Evolutionary conservation across 2,888 invertebrate genomes (phyloP).

Genomic region (Rhimphoctona megacephalus): DNA sequence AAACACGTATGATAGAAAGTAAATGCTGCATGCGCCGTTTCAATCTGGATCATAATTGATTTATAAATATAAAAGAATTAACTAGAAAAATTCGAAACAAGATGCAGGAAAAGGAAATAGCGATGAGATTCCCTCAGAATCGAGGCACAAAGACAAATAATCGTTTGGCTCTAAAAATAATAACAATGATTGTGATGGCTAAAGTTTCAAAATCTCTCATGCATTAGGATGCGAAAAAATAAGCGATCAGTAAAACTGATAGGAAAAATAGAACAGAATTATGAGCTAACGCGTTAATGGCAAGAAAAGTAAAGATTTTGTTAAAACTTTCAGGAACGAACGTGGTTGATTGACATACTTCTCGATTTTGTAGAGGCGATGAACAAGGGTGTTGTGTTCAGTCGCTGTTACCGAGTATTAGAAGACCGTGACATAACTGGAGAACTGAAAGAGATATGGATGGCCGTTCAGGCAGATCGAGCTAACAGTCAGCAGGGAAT

Average conservation of each 20-base stretch:
- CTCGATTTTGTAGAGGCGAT: conserved; percentile 91
- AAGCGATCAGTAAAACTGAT: too few relatives aligned
- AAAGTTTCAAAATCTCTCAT: too few relatives aligned
- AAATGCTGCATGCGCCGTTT: too few relatives aligned
- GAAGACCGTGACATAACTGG: conserved; percentile 90
- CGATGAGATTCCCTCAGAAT: neutral
- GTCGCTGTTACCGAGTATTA: conserved; percentile 86
- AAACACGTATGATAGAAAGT: conserved; percentile 54
- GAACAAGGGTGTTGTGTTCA: conserved; percentile 88
- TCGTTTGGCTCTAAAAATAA: neutral
- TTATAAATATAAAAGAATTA: neutral
- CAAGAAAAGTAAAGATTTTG: neutral
- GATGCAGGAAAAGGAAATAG: neutral
- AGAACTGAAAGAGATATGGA: conserved; percentile 91
- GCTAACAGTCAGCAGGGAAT: conserved; percentile 86
- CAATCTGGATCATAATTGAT: neutral
- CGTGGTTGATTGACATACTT: conserved; percentile 89
- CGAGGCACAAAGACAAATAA: neutral
- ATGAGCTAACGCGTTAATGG: neutral
- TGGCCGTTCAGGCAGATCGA: conserved; percentile 88
- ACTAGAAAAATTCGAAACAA: neutral
- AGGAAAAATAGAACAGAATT: too few relatives aligned
- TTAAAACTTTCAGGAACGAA: conserved; percentile 86
- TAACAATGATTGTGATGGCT: too few relatives aligned
- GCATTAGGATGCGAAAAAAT: neutral